These are phyloP conservation scores for Cyphomyrus plagiostoma DNA, from an alignment of 2,113 vertebrate genomes.

Conservation along the genomic window DNA sequence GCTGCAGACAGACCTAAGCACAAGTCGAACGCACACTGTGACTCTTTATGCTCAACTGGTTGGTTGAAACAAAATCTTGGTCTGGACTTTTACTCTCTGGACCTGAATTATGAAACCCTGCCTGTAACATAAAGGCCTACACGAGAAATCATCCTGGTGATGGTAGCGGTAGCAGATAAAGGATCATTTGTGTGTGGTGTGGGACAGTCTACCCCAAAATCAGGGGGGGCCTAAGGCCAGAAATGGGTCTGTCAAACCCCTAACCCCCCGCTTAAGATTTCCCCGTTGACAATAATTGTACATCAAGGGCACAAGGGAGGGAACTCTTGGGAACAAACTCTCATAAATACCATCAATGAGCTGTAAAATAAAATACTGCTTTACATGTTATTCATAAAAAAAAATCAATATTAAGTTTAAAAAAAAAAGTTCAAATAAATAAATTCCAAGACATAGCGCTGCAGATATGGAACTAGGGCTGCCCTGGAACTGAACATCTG, in stretches of 20 bases:
- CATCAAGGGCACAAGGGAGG: not conserved
- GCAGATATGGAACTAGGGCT: not conserved
- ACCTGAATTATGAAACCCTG: no score
- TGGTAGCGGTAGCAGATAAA: not conserved
- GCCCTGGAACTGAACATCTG: not conserved
- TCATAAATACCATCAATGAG: not conserved
- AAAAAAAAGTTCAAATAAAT: not conserved
- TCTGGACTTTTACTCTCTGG: no score
- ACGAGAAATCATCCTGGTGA: not conserved
- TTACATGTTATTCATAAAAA: conserved; percentile 6
- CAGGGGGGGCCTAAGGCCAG: not conserved
- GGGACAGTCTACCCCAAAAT: not conserved
- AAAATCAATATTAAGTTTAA: not conserved
- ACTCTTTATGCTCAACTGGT: no score
- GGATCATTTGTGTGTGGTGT: not conserved
- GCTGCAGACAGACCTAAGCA: no score
- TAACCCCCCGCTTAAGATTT: not conserved
- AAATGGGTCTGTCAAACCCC: not conserved
- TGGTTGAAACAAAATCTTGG: no score
- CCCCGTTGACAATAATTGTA: not conserved
- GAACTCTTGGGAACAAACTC: not conserved
- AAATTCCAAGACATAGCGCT: not conserved
- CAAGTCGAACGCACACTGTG: no score
- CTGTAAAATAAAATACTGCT: not conserved
- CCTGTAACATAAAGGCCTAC: not conserved